Evolutionary conservation across 2,888 invertebrate genomes (phyloP).

Genomic region (Chymomyza fuscimana): DNA sequence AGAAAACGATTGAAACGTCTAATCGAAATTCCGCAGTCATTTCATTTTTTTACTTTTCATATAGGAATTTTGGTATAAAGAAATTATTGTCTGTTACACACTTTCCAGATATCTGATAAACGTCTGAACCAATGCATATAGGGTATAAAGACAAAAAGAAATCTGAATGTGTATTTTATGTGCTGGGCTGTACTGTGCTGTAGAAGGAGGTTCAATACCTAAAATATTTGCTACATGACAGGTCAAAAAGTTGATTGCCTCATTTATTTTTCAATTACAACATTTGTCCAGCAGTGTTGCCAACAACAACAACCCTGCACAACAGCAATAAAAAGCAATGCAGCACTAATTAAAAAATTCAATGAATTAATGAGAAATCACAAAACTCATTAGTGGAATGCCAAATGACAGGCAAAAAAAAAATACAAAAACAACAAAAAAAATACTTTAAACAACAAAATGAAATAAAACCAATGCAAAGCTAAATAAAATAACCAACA

Average conservation of each 20-base stretch:
- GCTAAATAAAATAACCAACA: too few relatives aligned
- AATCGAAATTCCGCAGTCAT: too few relatives aligned
- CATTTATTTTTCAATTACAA: constrained; percentile 72
- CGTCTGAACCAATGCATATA: too few relatives aligned
- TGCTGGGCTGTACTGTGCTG: neutral
- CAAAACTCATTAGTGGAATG: constrained; percentile 68
- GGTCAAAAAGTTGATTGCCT: constrained; percentile 72
- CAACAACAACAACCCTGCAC: constrained; percentile 29
- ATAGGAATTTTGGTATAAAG: too few relatives aligned
- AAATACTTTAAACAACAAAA: constrained; percentile 39
- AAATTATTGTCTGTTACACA: too few relatives aligned
- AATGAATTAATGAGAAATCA: constrained; percentile 73
- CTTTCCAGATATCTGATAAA: too few relatives aligned
- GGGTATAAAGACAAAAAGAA: neutral
- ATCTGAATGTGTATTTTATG: constrained; percentile 4
- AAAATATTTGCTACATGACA: constrained; percentile 73
- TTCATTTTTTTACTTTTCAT: too few relatives aligned
- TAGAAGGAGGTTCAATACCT: constrained; percentile 61
- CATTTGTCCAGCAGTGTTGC: constrained; percentile 28
- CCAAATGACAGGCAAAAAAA: constrained; percentile 51
- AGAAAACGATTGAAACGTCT: too few relatives aligned
- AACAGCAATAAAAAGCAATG: constrained; percentile 56
- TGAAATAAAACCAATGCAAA: neutral
- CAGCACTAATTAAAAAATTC: constrained; percentile 69
- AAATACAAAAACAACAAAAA: constrained; percentile 15